Evolutionary conservation across 2,888 invertebrate species (phyloP), one percentile per base, ranked within the genome.

Genomic region (Magallana nippona): DNA sequence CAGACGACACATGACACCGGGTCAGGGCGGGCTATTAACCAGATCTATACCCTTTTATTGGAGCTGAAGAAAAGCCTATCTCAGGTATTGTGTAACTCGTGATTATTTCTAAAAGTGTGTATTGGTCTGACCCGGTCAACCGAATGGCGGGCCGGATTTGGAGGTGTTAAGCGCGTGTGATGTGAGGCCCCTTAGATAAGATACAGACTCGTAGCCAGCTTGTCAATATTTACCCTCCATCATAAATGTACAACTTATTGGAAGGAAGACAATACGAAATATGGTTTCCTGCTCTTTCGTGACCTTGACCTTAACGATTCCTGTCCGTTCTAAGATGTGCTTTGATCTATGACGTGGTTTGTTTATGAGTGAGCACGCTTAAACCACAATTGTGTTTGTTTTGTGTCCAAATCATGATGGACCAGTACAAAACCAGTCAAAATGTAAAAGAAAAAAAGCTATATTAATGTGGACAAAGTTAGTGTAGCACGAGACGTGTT

Each of bases 21-120:
- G 71, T 71, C 71, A 27, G 27, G 27, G 71, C 32, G 15, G 22
- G 71, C 22, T 71, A 71, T 71, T 71, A 71, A 22, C 27, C 71
- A 71, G 27, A 71, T 11, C 71, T 32, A 15, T 27, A 19, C 32
- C 60, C 32, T 71, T 44, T 71, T 71, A 71, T 71, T 71, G 71
- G 71, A 71, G 71, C 15, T 71, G 27, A 71, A 71, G 71, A 27
- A 71, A 71, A 71, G 22, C 22, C 71, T 71, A 71, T 71, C 71
- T 22, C 27, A 71, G 71, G 17, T 27, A 27, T 71, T 71, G 71
- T 22, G 71, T 71, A 71, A 71, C 11, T 32, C 22, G 15, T 71
- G 71, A 71, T 71, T 71, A 71, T 32, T 71, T 71, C 71, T 27
- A 27, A 71, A 71, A 27, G 71, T 27, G 71, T 71, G 71, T 71